Conservation (phyloP, 2,797 vertebrate genomes). For the Ptychadena robeensis region DNA sequence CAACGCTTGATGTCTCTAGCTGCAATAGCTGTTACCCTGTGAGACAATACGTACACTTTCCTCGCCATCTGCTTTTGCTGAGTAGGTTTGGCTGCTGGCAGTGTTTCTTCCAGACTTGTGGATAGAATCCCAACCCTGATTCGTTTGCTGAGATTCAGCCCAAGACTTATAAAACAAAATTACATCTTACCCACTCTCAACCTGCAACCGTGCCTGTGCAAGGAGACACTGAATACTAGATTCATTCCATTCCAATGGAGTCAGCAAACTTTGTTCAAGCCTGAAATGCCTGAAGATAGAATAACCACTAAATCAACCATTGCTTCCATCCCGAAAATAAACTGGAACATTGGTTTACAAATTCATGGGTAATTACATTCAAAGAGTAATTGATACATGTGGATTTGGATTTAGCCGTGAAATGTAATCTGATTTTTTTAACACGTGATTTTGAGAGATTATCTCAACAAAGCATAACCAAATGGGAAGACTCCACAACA, state of each 20-base stretch:
- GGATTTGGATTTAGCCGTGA: background rate
- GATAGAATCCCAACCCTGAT: slow-evolving; percentile 31
- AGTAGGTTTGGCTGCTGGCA: slow-evolving; percentile 40
- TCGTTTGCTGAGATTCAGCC: slow-evolving; percentile 41
- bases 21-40: background rate
- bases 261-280: background rate
- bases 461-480: background rate
- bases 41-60: slow-evolving; percentile 5
- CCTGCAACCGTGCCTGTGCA: slow-evolving; percentile 13
- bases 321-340: background rate
- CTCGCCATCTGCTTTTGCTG: slow-evolving; percentile 49
- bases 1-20: background rate
- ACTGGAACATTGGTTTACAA: background rate
- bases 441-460: background rate
- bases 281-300: background rate
- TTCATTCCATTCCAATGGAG: background rate
- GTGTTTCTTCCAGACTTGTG: slow-evolving; percentile 25
- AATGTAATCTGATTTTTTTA: background rate
- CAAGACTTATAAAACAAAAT: slow-evolving; percentile 43
- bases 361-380: background rate
- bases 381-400: background rate
- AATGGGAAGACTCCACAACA: background rate
- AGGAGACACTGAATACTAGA: background rate
- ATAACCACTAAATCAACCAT: background rate
- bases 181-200: slow-evolving; percentile 26